Conservation (phyloP, 2,113 vertebrate species). For the Dolichotis patagonum region DNA sequence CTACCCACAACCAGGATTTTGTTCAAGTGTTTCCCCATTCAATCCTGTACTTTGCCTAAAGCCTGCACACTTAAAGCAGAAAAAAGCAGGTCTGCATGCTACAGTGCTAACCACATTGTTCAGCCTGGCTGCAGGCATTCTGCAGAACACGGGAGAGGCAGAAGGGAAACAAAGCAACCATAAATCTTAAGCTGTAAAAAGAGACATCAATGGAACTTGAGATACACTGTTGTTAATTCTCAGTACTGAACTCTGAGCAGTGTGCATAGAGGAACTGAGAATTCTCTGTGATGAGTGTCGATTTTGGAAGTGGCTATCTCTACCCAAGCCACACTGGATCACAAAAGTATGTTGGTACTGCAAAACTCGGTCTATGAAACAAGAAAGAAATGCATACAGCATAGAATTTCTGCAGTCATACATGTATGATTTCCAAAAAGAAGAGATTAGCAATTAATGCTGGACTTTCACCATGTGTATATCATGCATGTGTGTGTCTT, state of each 20-base stretch:
- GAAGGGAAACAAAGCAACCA: neutral
- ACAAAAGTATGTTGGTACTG: neutral
- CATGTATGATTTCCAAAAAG: neutral
- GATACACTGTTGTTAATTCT: neutral
- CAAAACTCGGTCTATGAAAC: neutral
- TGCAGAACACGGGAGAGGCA: accelerated
- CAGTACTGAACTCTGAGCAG: neutral
- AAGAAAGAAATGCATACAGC: neutral
- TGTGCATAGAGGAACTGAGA: neutral
- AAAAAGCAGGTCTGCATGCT: neutral
- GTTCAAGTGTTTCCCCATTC: too few species aligned
- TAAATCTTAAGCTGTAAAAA: neutral
- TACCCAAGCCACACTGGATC: neutral
- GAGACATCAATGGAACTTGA: neutral
- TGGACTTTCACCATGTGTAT: neutral
- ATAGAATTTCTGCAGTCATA: neutral
- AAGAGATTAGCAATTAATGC: neutral
- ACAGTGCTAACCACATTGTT: neutral
- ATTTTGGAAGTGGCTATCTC: neutral
- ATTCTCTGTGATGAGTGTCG: neutral
- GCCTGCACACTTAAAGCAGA: neutral
- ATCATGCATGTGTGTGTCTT: neutral
- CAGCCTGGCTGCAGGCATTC: neutral
- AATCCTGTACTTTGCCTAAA: accelerated
- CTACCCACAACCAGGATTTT: neutral